Percentiles rank a stretch among this genome's conserved stretches.
Evolutionary conservation across 2,797 vertebrate species (phyloP).

Genomic region (Nothura maculosa): DNA sequence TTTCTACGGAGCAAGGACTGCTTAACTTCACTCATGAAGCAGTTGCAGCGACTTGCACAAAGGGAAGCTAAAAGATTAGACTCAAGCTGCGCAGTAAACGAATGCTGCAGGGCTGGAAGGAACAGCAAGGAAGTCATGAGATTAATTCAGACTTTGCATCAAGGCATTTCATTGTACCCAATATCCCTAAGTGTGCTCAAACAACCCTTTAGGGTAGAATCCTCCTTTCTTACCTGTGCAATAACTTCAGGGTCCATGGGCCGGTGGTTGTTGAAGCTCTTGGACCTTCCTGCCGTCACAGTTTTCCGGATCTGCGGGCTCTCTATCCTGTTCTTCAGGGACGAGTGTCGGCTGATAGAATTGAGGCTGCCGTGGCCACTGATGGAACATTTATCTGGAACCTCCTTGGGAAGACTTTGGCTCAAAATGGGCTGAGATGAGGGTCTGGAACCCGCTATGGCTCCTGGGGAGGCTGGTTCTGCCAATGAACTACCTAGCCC

Average conservation of each 20-base stretch:
- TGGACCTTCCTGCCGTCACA: conserved; percentile 91
- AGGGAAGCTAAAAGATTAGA: not conserved
- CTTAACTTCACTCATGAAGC: not conserved
- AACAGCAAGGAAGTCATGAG: not conserved
- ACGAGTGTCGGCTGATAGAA: conserved; percentile 96
- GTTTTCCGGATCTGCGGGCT: conserved; percentile 94
- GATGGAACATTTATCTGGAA: conserved; percentile 91
- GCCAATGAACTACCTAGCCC: conserved; percentile 80
- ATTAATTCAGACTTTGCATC: accelerated
- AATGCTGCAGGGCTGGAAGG: accelerated
- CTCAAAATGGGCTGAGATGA: conserved; percentile 90
- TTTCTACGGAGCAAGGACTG: not conserved
- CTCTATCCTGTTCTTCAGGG: conserved; percentile 94
- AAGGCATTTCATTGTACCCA: not conserved
- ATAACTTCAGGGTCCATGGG: conserved; percentile 95
- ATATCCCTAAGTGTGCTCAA: not conserved
- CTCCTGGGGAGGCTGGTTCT: conserved; percentile 84
- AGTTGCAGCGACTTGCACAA: not conserved
- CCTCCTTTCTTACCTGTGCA: conserved; percentile 86
- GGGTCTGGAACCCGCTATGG: conserved; percentile 85
- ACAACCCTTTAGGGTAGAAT: not conserved
- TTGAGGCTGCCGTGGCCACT: conserved; percentile 95
- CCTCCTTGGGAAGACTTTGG: conserved; percentile 90
- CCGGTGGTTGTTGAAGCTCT: conserved; percentile 99
- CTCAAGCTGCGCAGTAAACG: not conserved